Conservation (phyloP, 2,888 invertebrate genomes). For the Salticus scenicus region DNA sequence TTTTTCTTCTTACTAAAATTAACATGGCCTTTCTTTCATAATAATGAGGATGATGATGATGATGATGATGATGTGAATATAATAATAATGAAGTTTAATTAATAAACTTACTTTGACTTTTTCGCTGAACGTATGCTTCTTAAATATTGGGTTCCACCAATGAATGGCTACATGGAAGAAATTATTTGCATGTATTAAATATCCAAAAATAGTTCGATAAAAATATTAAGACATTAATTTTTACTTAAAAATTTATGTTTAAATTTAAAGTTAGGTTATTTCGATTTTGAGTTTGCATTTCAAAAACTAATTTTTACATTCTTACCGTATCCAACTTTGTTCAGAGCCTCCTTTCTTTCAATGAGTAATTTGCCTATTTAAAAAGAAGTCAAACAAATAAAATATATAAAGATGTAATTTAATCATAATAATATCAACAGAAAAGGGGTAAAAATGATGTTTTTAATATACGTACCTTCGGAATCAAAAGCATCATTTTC, state of each 20-base stretch:
- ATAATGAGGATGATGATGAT: no score
- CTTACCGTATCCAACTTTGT: conserved; percentile 80
- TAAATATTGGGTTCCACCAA: conserved; percentile 43
- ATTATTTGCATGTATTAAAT: neutral
- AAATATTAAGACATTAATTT: no score
- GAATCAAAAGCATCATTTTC: conserved; percentile 87
- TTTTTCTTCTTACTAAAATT: no score
- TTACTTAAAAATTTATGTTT: no score
- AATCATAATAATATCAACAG: neutral
- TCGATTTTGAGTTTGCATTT: no score
- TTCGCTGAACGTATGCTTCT: conserved; percentile 41
- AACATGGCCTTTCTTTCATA: no score
- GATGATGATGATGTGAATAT: no score
- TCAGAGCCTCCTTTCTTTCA: conserved; percentile 81
- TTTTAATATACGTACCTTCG: no score
- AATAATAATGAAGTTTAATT: no score
- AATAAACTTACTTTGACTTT: conserved; percentile 45
- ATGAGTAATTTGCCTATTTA: conserved; percentile 40
- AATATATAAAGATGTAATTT: neutral
- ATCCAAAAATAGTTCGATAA: neutral
- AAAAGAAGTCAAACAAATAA: neutral
- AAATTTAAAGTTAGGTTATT: no score
- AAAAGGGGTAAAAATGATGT: no score
- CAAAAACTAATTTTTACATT: no score
- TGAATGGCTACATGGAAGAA: conserved; percentile 20